phyloP scores from a whole-genome alignment of 2,113 vertebrate species.

The Isichthys henryi region DNA sequence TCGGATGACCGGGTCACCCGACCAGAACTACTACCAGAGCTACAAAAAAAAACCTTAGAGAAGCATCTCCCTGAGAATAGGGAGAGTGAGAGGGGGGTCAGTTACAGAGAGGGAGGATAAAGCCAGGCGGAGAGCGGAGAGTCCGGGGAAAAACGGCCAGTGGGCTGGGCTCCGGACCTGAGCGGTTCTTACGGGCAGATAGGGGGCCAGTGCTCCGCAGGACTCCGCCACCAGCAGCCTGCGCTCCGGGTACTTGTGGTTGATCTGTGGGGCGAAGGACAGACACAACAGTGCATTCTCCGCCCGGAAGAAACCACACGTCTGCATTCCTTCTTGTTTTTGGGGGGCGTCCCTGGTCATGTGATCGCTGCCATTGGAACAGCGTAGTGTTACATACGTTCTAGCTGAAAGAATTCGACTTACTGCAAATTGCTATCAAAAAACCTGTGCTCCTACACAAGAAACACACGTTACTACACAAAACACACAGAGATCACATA shows the following conservation, averaged over 20 bases:
- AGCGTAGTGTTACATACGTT: not conserved
- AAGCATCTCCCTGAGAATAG: not conserved
- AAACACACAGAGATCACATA: no score
- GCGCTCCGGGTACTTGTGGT: slow-evolving; percentile 98
- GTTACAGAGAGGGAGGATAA: not conserved
- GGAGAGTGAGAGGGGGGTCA: not conserved
- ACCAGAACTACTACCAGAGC: not conserved
- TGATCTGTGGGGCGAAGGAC: slow-evolving; percentile 69
- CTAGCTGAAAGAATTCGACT: not conserved
- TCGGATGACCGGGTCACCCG: not conserved
- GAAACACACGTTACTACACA: not conserved
- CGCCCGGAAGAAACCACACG: slow-evolving; percentile 28
- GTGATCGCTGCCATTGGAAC: not conserved
- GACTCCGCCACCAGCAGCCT: slow-evolving; percentile 92
- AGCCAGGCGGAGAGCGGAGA: not conserved
- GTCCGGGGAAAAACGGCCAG: not conserved
- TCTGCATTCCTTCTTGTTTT: slow-evolving; percentile 18
- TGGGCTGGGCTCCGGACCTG: not conserved
- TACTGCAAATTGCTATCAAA: not conserved
- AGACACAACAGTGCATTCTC: slow-evolving; percentile 36
- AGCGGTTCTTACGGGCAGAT: slow-evolving; percentile 82
- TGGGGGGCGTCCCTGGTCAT: not conserved
- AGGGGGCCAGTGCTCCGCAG: slow-evolving; percentile 92
- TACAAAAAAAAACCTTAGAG: not conserved
- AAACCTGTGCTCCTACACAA: not conserved